Evolutionary conservation across 2,113 vertebrate genomes (phyloP).

Genomic region (Boulengeromyrus knoepffleri): DNA sequence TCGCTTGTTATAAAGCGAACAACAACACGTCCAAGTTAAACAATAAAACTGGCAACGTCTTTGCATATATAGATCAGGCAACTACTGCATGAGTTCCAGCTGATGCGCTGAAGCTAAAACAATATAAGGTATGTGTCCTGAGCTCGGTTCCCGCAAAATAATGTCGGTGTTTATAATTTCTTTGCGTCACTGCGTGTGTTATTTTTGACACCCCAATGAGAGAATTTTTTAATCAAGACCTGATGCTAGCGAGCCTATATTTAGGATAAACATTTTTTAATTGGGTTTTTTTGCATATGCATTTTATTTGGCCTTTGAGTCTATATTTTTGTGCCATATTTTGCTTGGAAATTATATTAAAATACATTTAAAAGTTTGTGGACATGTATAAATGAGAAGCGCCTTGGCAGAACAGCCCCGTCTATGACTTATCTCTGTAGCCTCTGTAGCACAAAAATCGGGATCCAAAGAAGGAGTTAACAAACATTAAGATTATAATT

Average conservation of each 20-base stretch:
- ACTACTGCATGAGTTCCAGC: neutral
- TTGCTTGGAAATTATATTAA: neutral
- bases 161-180: neutral
- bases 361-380: neutral
- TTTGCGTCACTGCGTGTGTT: neutral
- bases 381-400: neutral
- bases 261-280: neutral
- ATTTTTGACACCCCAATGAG: neutral
- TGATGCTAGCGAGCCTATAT: neutral
- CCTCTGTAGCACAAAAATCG: neutral
- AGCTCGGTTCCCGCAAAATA: neutral
- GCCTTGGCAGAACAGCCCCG: neutral
- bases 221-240: neutral
- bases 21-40: neutral
- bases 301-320: neutral
- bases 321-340: neutral
- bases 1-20: neutral
- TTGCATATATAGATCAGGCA: neutral
- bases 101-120: neutral
- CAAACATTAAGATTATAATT: slow-evolving; percentile 47
- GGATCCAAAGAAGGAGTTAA: slow-evolving; percentile 36
- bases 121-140: neutral
- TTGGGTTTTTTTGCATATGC: neutral
- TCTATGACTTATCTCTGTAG: neutral
- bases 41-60: neutral